Percentiles rank a stretch among this genome's conserved stretches.
phyloP scores from a whole-genome alignment of 2,113 vertebrate species.

The Centropus bengalensis region DNA sequence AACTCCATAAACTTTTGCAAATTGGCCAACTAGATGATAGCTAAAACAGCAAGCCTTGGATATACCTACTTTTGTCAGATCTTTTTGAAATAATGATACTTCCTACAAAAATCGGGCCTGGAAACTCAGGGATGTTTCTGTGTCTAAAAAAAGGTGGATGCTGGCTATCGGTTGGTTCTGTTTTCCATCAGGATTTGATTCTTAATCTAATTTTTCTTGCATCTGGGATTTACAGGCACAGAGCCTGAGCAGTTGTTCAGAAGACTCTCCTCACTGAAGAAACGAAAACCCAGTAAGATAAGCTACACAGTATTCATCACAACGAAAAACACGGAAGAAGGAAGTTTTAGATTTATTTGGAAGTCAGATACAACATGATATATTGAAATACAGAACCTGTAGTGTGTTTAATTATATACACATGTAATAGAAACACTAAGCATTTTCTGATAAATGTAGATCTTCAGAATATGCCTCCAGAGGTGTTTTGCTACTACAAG shows the following conservation, averaged over 20 bases:
- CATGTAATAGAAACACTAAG: background rate
- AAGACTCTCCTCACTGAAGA: background rate
- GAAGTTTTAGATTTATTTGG: background rate
- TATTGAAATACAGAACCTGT: background rate
- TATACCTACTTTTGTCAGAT: background rate
- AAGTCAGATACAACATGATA: background rate
- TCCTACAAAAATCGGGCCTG: background rate
- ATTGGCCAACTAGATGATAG: background rate
- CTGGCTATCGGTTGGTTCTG: background rate
- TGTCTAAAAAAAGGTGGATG: background rate
- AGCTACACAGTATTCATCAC: background rate
- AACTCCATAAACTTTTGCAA: background rate
- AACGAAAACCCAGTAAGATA: background rate
- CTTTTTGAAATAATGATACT: background rate
- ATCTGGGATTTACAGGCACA: background rate
- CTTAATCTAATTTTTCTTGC: background rate
- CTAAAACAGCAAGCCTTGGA: background rate
- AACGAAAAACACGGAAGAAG: background rate
- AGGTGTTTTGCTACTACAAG: background rate
- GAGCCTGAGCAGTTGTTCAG: background rate
- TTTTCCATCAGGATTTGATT: background rate
- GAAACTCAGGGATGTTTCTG: background rate
- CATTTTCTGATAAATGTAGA: background rate
- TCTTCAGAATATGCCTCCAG: background rate
- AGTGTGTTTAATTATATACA: background rate